phyloP scores from a whole-genome alignment of 2,113 vertebrate genomes.

The Bufo bufo region DNA sequence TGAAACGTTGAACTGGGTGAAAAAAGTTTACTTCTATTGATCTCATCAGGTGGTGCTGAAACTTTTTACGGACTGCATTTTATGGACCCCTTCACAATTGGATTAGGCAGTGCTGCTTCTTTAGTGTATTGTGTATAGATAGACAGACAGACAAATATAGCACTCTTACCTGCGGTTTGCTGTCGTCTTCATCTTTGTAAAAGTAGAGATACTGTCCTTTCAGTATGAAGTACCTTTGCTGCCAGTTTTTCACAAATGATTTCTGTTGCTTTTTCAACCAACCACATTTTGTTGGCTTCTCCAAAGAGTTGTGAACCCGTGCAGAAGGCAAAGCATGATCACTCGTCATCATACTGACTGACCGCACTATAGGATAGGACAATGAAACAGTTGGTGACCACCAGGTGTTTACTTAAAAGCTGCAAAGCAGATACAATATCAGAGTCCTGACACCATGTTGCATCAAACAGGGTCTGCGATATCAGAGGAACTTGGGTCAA shows the following conservation, averaged over 20 bases:
- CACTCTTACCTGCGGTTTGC: slow-evolving; percentile 80
- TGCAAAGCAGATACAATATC: background rate
- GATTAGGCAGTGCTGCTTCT: too few relatives aligned
- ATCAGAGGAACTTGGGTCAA: slow-evolving; percentile 1
- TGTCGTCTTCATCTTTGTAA: slow-evolving; percentile 91
- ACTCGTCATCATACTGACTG: slow-evolving; percentile 83
- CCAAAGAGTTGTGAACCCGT: slow-evolving; percentile 67
- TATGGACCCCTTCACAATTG: too few relatives aligned
- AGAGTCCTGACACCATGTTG: slow-evolving; percentile 1
- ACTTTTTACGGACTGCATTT: too few relatives aligned
- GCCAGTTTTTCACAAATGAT: slow-evolving; percentile 95
- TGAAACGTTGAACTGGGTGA: too few relatives aligned
- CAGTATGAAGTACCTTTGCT: slow-evolving; percentile 88
- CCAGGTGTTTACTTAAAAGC: background rate
- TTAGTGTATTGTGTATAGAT: background rate
- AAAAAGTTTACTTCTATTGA: too few relatives aligned
- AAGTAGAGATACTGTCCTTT: slow-evolving; percentile 84
- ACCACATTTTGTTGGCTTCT: slow-evolving; percentile 86
- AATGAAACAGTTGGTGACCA: slow-evolving; percentile 55
- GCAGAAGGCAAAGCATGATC: slow-evolving; percentile 68
- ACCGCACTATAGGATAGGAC: slow-evolving; percentile 76
- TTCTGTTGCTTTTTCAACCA: slow-evolving; percentile 96
- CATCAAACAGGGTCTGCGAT: background rate
- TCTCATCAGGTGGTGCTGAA: too few relatives aligned
- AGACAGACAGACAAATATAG: background rate